These are phyloP conservation scores for Pycnomerus fuliginosus DNA, from an alignment of 2,888 invertebrate genomes.

Conservation along the genomic window DNA sequence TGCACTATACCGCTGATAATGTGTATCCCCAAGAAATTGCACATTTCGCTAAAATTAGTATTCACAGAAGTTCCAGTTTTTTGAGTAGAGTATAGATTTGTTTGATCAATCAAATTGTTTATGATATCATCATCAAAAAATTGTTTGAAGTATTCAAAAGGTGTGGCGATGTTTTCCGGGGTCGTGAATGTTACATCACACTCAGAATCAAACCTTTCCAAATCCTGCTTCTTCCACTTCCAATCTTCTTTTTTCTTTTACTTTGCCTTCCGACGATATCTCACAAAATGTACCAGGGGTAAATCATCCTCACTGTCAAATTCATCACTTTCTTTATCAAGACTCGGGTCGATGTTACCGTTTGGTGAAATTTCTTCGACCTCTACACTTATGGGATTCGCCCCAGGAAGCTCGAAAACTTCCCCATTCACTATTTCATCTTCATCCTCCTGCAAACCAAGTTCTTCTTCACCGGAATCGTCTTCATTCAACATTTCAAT, in stretches of 20 bases:
- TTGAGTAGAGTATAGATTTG: constrained; percentile 30
- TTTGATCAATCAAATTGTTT: constrained; percentile 23
- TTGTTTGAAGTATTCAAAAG: not conserved
- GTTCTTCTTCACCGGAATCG: not conserved
- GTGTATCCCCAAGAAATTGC: constrained; percentile 30
- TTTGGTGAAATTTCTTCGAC: not conserved
- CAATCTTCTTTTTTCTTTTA: not conserved
- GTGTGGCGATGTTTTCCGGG: not conserved
- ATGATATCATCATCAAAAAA: constrained; percentile 11
- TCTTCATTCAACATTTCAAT: constrained; percentile 1
- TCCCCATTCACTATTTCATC: not conserved
- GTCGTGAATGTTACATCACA: not conserved
- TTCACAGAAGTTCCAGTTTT: constrained; percentile 24
- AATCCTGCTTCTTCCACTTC: not conserved
- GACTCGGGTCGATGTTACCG: not conserved
- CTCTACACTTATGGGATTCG: too few species aligned
- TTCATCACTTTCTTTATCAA: not conserved
- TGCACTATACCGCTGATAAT: constrained; percentile 26
- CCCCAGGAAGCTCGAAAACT: too few species aligned
- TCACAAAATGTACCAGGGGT: not conserved
- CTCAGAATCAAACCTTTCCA: not conserved
- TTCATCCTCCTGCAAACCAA: not conserved
- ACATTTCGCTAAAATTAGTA: constrained; percentile 27
- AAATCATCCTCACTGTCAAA: not conserved
- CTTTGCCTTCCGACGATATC: not conserved